phyloP scores from a whole-genome alignment of 1,140 invertebrate genomes.

The Drosophila busckii region DNA sequence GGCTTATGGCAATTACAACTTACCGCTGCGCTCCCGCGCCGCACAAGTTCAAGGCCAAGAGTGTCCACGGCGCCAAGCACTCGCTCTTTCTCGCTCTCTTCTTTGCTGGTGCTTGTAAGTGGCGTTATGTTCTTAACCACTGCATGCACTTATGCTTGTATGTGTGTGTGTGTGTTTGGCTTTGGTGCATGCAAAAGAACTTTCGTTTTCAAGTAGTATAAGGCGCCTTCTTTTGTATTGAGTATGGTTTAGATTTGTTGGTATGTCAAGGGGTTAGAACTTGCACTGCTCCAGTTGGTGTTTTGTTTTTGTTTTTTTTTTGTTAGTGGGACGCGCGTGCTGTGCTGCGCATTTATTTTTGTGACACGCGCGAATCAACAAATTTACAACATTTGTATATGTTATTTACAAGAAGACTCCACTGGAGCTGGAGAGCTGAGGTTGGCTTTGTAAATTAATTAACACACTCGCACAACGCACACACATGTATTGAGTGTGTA shows the following conservation, averaged over 20 bases:
- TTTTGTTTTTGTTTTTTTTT: constrained; percentile 27
- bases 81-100: constrained; percentile 13
- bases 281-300: constrained; percentile 9
- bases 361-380: constrained; percentile 25
- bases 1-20: constrained; percentile 45
- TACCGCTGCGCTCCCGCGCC: constrained; percentile 54
- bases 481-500: constrained; percentile 18
- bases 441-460: constrained; percentile 44
- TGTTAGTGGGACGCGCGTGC: constrained; percentile 16
- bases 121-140: neutral
- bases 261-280: neutral
- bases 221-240: constrained; percentile 22
- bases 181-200: constrained; percentile 62
- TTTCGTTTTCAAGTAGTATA: constrained; percentile 68
- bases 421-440: constrained; percentile 16
- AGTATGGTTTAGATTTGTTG: neutral
- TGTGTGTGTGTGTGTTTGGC: constrained; percentile 17
- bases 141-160: neutral
- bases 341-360: constrained; percentile 23
- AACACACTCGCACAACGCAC: constrained; percentile 16
- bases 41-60: constrained; percentile 73
- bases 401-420: constrained; percentile 36
- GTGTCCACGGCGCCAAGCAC: constrained; percentile 46
- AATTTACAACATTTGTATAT: constrained; percentile 27
- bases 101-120: neutral